A percentile compares a stretch with the other conserved stretches of the same genome.
Conservation (phyloP, 2,113 vertebrate genomes). For the Scolopax mira region DNA sequence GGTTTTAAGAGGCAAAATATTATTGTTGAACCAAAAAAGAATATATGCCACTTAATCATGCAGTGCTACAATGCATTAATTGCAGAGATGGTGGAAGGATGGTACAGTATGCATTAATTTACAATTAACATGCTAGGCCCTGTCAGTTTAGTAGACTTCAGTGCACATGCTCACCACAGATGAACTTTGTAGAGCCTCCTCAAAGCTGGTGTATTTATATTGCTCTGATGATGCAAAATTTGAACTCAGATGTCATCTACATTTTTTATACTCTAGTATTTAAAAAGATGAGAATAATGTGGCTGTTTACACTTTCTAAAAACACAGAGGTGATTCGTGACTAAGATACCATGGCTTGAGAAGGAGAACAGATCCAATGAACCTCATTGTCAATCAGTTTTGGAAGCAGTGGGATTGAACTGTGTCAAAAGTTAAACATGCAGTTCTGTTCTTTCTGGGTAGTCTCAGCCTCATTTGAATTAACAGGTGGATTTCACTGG, state of each 20-base stretch:
- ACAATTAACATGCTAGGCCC: neutral
- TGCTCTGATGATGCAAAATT: neutral
- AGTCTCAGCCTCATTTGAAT: neutral
- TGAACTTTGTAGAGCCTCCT: neutral
- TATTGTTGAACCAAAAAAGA: neutral
- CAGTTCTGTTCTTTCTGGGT: neutral
- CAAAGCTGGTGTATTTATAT: neutral
- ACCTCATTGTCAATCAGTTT: fast-evolving
- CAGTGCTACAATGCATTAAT: neutral
- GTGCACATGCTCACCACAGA: neutral
- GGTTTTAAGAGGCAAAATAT: neutral
- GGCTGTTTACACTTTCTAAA: neutral
- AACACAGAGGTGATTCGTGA: neutral
- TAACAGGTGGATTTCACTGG: neutral
- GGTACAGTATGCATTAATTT: neutral
- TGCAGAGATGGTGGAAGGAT: neutral
- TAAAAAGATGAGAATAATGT: neutral
- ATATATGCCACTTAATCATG: too few relatives aligned
- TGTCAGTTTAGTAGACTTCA: neutral
- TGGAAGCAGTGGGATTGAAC: neutral
- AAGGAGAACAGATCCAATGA: neutral
- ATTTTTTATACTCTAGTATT: neutral
- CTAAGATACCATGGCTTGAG: neutral
- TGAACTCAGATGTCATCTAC: neutral
- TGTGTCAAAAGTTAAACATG: neutral